Evolutionary conservation across 1,140 invertebrate species (phyloP).

Genomic region (Drosophila ercepeae): DNA sequence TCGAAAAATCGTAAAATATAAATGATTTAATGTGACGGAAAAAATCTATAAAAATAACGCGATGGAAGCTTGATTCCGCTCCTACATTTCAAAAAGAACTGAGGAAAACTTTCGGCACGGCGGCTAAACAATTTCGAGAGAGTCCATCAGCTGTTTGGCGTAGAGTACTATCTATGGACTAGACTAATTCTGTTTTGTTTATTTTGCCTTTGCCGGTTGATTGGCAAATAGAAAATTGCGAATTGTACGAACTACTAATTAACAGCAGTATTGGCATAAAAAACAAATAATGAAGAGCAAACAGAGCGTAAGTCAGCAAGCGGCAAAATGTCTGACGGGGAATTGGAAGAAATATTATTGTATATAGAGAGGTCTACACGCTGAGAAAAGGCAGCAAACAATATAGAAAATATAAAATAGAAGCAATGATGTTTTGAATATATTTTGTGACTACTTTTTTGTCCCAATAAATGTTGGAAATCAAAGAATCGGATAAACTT

Average conservation of each 20-base stretch:
- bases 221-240: conserved; percentile 39
- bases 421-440: no score
- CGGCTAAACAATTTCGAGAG: conserved; percentile 8
- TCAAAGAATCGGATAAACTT: no score
- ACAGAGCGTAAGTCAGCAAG: conserved; percentile 36
- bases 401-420: no score
- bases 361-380: conserved; percentile 3
- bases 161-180: no score
- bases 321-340: conserved; percentile 25
- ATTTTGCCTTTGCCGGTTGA: conserved; percentile 74
- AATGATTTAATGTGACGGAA: conserved; percentile 5
- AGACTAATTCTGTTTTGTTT: conserved; percentile 37
- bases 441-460: no score
- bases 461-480: no score
- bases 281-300: conserved; percentile 44
- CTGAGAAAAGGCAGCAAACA: conserved; percentile 2
- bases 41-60: conserved; percentile 8
- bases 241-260: conserved; percentile 41
- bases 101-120: conserved; percentile 39
- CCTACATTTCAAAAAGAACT: conserved; percentile 60
- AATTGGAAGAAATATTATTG: background rate
- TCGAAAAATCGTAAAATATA: conserved; percentile 27
- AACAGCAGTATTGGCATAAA: conserved; percentile 35
- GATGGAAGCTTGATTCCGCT: conserved; percentile 15
- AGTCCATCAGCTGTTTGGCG: conserved; percentile 18